phyloP scores from a whole-genome alignment of 2,113 vertebrate species.

The Callochromis pleurospilus region DNA sequence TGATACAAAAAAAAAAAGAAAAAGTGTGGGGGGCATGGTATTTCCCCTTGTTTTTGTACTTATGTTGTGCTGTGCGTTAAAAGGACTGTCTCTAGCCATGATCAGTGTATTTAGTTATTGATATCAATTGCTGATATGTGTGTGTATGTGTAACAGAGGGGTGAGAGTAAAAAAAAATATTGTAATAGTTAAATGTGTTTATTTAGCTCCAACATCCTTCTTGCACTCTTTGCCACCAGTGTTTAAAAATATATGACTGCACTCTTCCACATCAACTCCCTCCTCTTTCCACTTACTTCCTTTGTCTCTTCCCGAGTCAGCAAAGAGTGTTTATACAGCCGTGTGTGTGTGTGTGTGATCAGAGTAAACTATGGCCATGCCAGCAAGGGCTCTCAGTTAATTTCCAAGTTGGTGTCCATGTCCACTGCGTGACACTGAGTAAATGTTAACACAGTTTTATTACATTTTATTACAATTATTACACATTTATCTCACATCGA shows the following conservation, averaged over 20 bases:
- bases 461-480: background rate
- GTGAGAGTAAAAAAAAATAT: background rate
- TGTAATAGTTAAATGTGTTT: conserved; percentile 25
- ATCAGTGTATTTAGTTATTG: background rate
- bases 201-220: conserved; percentile 29
- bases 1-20: background rate
- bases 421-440: background rate
- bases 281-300: background rate
- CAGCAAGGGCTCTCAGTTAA: conserved; percentile 7
- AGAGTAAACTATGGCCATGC: conserved; percentile 52
- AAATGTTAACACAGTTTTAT: background rate
- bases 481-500: background rate
- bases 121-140: background rate
- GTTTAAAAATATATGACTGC: conserved; percentile 64
- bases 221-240: conserved; percentile 51
- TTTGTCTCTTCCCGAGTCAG: conserved; percentile 47
- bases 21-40: rapidly evolving
- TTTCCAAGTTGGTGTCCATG: conserved; percentile 31
- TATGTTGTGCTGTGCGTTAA: background rate
- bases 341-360: background rate
- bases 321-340: conserved; percentile 69
- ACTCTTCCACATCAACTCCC: conserved; percentile 25
- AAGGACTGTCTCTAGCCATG: background rate
- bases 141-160: background rate
- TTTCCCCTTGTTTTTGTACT: background rate